Evolutionary conservation across 2,113 vertebrate species (phyloP).

Genomic region (Herpailurus yagouaroundi): DNA sequence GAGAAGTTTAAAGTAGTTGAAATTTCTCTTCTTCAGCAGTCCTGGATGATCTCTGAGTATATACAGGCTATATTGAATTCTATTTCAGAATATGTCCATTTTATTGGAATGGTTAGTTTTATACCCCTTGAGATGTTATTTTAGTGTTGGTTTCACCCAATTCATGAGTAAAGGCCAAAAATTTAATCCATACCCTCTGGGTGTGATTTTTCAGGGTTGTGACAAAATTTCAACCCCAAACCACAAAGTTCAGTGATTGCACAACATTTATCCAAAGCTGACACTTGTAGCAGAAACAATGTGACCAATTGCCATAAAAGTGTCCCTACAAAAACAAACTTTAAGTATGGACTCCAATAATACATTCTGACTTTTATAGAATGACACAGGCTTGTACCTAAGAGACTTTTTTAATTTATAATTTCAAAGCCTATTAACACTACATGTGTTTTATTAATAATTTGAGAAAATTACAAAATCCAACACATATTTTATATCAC

Average conservation of each 20-base stretch:
- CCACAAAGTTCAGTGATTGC: constrained; percentile 59
- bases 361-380: neutral
- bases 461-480: constrained; percentile 42
- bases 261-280: constrained; percentile 43
- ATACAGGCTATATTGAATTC: neutral
- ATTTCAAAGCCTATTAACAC: neutral
- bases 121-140: constrained; percentile 39
- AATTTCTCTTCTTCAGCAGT: neutral
- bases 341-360: neutral
- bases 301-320: constrained; percentile 35
- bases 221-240: constrained; percentile 63
- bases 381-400: neutral
- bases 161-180: constrained; percentile 18
- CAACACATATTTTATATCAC: neutral
- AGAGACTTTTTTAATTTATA: neutral
- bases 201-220: constrained; percentile 44
- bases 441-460: neutral
- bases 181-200: constrained; percentile 49
- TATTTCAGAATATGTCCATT: neutral
- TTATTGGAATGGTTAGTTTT: constrained; percentile 37
- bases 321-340: constrained; percentile 45
- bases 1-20: neutral
- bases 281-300: constrained; percentile 54
- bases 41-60: neutral
- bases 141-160: constrained; percentile 59